Conservation (phyloP, 1,140 invertebrate species). For the Calliopsis andreniformis region DNA sequence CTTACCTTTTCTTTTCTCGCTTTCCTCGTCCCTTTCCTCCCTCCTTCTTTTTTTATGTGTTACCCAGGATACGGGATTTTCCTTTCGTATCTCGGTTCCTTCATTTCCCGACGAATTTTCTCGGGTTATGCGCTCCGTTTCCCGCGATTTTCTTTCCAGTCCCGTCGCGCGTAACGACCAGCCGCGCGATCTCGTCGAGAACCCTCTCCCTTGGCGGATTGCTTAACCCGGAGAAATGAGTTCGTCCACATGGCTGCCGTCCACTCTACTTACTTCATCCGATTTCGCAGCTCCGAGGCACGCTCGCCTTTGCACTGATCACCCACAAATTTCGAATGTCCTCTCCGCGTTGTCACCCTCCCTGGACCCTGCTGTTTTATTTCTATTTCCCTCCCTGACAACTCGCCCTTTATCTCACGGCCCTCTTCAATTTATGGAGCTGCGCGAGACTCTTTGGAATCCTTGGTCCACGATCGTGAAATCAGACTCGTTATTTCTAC, state of each 20-base stretch:
- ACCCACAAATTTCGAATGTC: too few relatives aligned
- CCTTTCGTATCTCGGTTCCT: neutral
- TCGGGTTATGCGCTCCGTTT: conserved; percentile 29
- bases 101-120: conserved; percentile 24
- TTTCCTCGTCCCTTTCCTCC: neutral
- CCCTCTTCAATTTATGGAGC: too few relatives aligned
- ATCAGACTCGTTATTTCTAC: neutral
- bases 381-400: too few relatives aligned
- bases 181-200: neutral
- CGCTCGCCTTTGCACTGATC: neutral
- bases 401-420: too few relatives aligned
- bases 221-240: conserved; percentile 15
- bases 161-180: neutral
- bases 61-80: conserved; percentile 29
- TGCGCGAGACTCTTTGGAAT: too few relatives aligned
- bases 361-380: too few relatives aligned
- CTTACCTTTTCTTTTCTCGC: neutral
- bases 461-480: too few relatives aligned
- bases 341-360: too few relatives aligned
- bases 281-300: neutral
- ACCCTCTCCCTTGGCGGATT: neutral
- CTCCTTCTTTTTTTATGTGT: neutral
- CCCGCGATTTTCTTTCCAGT: conserved; percentile 8
- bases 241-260: neutral
- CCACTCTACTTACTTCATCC: neutral